Evolutionary conservation across 2,797 vertebrate species (phyloP).

Genomic region (Pseudochirops corinnae): DNA sequence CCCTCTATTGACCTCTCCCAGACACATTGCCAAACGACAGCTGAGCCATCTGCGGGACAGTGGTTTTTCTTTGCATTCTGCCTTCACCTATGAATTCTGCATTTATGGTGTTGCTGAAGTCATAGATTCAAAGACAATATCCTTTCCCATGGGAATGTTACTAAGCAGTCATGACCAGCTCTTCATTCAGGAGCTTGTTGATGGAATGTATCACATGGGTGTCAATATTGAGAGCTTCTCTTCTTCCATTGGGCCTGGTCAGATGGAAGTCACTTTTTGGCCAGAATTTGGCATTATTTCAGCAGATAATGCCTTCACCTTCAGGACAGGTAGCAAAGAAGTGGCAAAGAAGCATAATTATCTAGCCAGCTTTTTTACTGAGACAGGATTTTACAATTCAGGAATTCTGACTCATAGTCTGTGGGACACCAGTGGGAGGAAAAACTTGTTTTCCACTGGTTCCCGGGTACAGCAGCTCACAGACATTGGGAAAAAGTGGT

Average conservation of each 20-base stretch:
- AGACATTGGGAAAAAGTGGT: conserved; percentile 91
- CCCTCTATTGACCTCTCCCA: conserved; percentile 92
- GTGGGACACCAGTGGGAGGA: conserved; percentile 90
- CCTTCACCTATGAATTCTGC: conserved; percentile 95
- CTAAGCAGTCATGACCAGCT: conserved; percentile 92
- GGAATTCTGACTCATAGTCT: conserved; percentile 93
- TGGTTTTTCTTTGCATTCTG: conserved; percentile 92
- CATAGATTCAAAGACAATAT: conserved; percentile 91
- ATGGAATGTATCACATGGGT: conserved; percentile 93
- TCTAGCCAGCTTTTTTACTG: conserved; percentile 93
- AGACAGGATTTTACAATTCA: conserved; percentile 91
- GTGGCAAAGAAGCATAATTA: conserved; percentile 94
- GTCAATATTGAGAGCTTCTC: conserved; percentile 94
- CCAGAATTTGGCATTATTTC: conserved; percentile 92
- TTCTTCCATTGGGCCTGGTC: conserved; percentile 92
- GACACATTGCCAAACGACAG: conserved; percentile 92
- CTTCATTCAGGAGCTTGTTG: conserved; percentile 94
- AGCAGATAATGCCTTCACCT: conserved; percentile 95
- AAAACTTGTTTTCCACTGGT: conserved; percentile 89
- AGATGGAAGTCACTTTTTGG: conserved; percentile 94
- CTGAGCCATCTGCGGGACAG: conserved; percentile 89
- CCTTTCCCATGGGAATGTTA: conserved; percentile 92
- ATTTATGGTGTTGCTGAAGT: conserved; percentile 92
- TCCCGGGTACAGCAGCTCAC: conserved; percentile 87
- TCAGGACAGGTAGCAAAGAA: conserved; percentile 95